Conservation (phyloP, 2,113 vertebrate species). For the Daubentonia madagascariensis region DNA sequence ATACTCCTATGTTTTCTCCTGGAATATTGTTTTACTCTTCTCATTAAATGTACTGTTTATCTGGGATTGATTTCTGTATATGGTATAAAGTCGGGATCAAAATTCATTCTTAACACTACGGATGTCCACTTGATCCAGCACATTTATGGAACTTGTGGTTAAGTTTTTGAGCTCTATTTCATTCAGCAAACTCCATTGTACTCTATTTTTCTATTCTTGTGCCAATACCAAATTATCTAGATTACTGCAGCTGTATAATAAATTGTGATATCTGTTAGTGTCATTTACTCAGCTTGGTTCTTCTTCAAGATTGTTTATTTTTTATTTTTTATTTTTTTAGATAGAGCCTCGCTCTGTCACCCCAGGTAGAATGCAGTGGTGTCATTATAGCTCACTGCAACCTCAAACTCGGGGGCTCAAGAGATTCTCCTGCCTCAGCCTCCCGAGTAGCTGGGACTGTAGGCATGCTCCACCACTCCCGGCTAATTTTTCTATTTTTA, state of each 20-base stretch:
- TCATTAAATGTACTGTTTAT: not conserved
- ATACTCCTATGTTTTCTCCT: not conserved
- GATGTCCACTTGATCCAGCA: not conserved
- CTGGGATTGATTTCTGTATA: not conserved
- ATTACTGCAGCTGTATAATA: not conserved
- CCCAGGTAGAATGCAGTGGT: too few relatives aligned
- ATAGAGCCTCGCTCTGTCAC: too few relatives aligned
- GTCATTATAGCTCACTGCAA: too few relatives aligned
- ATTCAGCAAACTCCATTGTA: not conserved
- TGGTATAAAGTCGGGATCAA: not conserved
- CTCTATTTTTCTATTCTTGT: not conserved
- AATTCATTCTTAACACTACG: not conserved
- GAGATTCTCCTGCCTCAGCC: too few relatives aligned
- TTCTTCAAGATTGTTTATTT: not conserved
- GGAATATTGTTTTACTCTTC: not conserved
- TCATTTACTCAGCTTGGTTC: not conserved
- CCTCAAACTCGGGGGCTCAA: too few relatives aligned
- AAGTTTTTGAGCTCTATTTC: not conserved
- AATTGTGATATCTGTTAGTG: not conserved
- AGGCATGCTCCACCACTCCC: too few relatives aligned
- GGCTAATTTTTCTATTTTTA: too few relatives aligned
- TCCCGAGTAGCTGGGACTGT: too few relatives aligned
- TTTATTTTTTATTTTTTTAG: too few relatives aligned
- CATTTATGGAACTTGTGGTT: not conserved
- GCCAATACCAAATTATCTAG: not conserved